Conservation (phyloP, 1,140 invertebrate species). For the Drosophila bifasciata region DNA sequence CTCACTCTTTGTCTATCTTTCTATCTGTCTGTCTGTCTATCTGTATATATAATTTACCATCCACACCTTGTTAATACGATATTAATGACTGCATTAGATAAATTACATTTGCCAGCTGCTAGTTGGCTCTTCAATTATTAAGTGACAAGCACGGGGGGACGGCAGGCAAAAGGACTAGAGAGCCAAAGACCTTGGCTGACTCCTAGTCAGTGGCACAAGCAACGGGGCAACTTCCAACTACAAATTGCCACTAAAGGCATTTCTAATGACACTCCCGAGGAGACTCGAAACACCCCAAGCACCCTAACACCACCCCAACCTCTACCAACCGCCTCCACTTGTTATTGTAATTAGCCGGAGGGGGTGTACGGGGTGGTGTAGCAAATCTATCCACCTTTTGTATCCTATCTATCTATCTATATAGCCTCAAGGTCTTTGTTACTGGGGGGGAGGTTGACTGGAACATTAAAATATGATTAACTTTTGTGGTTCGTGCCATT, state of each 20-base stretch:
- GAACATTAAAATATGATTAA: conserved; percentile 79
- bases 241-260: conserved; percentile 39
- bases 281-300: no score
- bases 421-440: conserved; percentile 7
- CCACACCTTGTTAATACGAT: conserved; percentile 78
- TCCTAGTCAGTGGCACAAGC: no score
- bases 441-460: conserved; percentile 51
- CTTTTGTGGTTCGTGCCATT: conserved; percentile 70
- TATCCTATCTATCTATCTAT: no score
- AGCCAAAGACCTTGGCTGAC: conserved; percentile 1
- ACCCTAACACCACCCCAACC: conserved; percentile 9
- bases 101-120: conserved; percentile 56
- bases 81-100: conserved; percentile 81
- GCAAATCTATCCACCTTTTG: no score
- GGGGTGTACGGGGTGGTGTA: neutral
- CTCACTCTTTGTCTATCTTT: no score
- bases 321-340: conserved; percentile 37
- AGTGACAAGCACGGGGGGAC: conserved; percentile 38
- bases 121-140: conserved; percentile 54
- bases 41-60: conserved; percentile 48
- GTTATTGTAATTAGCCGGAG: conserved; percentile 71
- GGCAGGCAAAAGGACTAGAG: no score
- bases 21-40: neutral
- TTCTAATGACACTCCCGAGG: conserved; percentile 45
- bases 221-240: no score